Base-by-base conservation (phyloP, 2,113 vertebrate species). In the Sula dactylatra region DNA sequence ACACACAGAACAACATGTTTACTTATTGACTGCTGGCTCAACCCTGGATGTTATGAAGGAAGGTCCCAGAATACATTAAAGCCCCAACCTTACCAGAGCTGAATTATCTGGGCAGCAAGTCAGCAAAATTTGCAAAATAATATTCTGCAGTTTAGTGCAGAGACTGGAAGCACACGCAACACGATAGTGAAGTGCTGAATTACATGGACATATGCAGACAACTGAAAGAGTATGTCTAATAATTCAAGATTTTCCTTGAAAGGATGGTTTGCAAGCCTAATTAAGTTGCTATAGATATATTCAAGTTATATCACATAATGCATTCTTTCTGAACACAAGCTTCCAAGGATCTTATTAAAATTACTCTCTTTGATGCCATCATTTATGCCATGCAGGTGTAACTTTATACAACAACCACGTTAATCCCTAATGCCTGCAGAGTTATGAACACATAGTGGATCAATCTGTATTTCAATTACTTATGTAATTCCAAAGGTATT, bases 131-230 rank as follows among this genome's bases (percentile, higher is more conserved):
- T 59, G 86, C 77, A 96, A 94, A 59, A 49, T 66, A 88, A 91
- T 11, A 8, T 70, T 81, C 66, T 95, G 86, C 87, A 89, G 86
- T 79, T 94, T 66, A 95, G 88, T 66, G 95, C 77, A 93, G 88
- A 95, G 83, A 83, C 49, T 44, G 56, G 78, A 90, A 95, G 94
- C 95, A 70, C 90, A 74, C 80, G 4, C 80, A 86, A n/a, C 4
- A 11, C 62, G 3, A 84, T 6, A 89, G 89, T 10, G 16, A 91
- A 73, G 74, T 32, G 58, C 49, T 91, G 97, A 98, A 98, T 97
- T 96, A 98, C 96, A 97, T 94, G 97, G 97, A 97, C 97, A 34
- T 86, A 87, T 95, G 97, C 96, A 95, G 84, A 66, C n/a, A 70
- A 88, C 13, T 32, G 73, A 66, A 85, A 80, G 44, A 86, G 36